Evolutionary conservation across 2,888 invertebrate species (phyloP), one percentile per base, ranked within the genome.

Genomic region (Willowsia nigromaculata): DNA sequence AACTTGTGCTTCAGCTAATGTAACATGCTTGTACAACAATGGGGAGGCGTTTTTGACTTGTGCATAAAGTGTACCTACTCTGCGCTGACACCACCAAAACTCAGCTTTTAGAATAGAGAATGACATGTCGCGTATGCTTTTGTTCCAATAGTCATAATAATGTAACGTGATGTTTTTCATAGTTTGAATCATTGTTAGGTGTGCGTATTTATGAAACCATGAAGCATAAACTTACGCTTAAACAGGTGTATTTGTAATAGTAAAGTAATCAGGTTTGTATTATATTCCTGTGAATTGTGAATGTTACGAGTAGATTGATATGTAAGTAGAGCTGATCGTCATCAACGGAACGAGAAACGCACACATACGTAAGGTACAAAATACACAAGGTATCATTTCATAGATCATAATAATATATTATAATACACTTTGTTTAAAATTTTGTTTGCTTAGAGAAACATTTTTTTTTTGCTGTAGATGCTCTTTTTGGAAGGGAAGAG

Each of bases 121-220:
- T 82, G 65, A 82, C 62, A 65, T 82, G 27, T 30, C 43, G 22
- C n/a, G 22, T 53, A 25, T 27, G 53, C 6, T 80, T 80, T 56
- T 80, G 56, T 80, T 30, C 56, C 56, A 56, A 56, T 37, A 56
- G 47, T 83, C 43, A 50, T 68, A 30, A 50, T 80, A 37, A 50
- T 71, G 18, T 30, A 37, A 85, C 13, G 40, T 18, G 33, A 68
- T 68, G 40, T 68, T 33, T 74, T 87, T 56, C 13, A 1, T 40
- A 53, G 37, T 18, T 56, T 40, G 22, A 56, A 33, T 40, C 37
- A 18, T 88, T 56, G 78, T 65, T 62, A 88, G 88, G 84, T 68
- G 88, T 84, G 84, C 80, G 78, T 84, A 88, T 53, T 88, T 88
- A 68, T 88, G 80, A 84, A 88, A 80, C 37, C 88, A 88, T 84